Conservation (phyloP, 2,888 invertebrate genomes). For the Cotesia congregata region DNA sequence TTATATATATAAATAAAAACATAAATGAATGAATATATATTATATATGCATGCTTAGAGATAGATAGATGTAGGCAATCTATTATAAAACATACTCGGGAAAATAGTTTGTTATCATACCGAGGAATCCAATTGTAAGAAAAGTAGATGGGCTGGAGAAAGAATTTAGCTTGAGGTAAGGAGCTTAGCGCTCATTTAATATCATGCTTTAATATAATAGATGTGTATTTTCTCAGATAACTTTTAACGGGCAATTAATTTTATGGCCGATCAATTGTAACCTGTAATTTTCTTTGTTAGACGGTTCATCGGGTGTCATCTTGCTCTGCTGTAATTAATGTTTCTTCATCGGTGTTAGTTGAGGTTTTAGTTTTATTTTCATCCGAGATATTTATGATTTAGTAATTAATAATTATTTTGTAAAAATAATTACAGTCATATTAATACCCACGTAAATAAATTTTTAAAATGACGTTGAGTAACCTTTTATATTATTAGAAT, state of each 20-base stretch:
- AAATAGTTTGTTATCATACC: slow-evolving; percentile 26
- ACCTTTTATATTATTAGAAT: too few relatives aligned
- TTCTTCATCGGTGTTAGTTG: neutral
- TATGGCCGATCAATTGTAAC: neutral
- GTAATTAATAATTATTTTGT: neutral
- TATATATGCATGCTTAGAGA: neutral
- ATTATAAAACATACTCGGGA: slow-evolving; percentile 30
- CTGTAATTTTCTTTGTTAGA: slow-evolving; percentile 1
- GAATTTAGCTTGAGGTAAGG: neutral
- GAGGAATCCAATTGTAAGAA: slow-evolving; percentile 14
- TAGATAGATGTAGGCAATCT: slow-evolving; percentile 26
- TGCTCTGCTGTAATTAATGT: neutral
- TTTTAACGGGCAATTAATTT: neutral
- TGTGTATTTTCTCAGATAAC: neutral
- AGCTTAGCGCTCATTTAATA: neutral
- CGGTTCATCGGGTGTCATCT: slow-evolving; percentile 1
- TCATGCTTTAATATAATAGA: neutral
- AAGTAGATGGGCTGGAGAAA: neutral
- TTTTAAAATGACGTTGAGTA: too few relatives aligned
- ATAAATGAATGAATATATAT: neutral
- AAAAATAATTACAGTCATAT: too few relatives aligned
- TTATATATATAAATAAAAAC: neutral
- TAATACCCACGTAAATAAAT: too few relatives aligned
- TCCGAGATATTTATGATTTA: neutral
- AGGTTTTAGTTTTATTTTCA: neutral